phyloP scores from a whole-genome alignment of 2,888 invertebrate genomes.

The Athalia cordata region DNA sequence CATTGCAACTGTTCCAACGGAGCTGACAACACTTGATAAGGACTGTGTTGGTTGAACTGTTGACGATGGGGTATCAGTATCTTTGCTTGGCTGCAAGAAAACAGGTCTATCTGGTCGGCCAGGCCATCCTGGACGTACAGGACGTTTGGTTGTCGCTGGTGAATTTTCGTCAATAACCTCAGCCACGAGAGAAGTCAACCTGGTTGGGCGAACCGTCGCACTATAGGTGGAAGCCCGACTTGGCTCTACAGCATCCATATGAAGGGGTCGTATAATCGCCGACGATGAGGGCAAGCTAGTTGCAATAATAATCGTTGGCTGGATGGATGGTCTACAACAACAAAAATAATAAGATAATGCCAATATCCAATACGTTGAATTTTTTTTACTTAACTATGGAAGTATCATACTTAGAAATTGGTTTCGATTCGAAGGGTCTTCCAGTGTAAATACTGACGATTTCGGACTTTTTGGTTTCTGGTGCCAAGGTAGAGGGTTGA shows the following conservation, averaged over 20 bases:
- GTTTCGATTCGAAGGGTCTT: constrained; percentile 67
- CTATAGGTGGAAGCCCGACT: constrained; percentile 52
- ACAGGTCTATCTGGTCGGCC: constrained; percentile 56
- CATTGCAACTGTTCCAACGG: neutral
- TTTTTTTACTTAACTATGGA: neutral
- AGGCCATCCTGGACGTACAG: constrained; percentile 46
- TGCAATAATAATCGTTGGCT: constrained; percentile 60
- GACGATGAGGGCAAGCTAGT: constrained; percentile 61
- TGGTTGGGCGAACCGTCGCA: constrained; percentile 49
- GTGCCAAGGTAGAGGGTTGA: constrained; percentile 1
- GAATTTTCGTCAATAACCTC: constrained; percentile 52
- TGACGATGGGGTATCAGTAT: constrained; percentile 56
- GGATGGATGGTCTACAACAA: constrained; percentile 59
- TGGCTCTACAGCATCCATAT: constrained; percentile 56
- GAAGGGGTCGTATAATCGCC: constrained; percentile 58
- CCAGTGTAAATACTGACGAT: constrained; percentile 68
- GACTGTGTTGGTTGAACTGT: constrained; percentile 65
- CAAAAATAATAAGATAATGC: neutral
- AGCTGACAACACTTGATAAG: constrained; percentile 47
- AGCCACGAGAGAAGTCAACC: constrained; percentile 47
- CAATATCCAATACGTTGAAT: neutral
- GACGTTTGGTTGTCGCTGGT: constrained; percentile 50
- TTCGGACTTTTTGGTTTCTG: constrained; percentile 62
- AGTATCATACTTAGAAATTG: constrained; percentile 60
- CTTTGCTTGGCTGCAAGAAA: constrained; percentile 65